A percentile compares a stretch with the other conserved stretches of the same genome.
phyloP scores from a whole-genome alignment of 2,888 invertebrate genomes.

The Gasteruption jaculator region DNA sequence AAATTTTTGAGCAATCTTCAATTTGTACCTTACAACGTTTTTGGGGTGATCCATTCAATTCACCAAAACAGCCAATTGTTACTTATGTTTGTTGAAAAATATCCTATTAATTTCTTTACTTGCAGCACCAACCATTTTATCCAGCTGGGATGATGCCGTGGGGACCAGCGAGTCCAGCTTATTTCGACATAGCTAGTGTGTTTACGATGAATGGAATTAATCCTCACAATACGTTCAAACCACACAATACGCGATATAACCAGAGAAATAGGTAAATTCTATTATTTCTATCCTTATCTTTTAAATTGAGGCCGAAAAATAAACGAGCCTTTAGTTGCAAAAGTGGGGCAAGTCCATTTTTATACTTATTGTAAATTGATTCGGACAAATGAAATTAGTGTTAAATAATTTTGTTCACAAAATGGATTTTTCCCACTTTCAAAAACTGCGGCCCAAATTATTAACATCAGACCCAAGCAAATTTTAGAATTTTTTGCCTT shows the following conservation, averaged over 20 bases:
- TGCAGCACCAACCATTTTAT: constrained; percentile 63
- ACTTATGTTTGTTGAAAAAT: neutral
- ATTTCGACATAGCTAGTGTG: constrained; percentile 66
- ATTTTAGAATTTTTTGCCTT: no score
- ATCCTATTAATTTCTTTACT: constrained; percentile 22
- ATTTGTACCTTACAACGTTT: neutral
- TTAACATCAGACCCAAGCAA: no score
- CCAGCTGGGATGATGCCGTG: constrained; percentile 60
- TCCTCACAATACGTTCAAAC: constrained; percentile 63
- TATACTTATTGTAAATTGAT: no score
- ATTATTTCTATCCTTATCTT: constrained; percentile 6
- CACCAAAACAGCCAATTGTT: neutral
- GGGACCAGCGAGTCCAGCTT: constrained; percentile 54
- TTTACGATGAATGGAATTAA: constrained; percentile 71
- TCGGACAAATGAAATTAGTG: constrained; percentile 1
- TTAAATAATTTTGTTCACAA: constrained; percentile 7
- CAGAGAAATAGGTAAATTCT: constrained; percentile 34
- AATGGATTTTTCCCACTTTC: no score
- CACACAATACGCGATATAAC: constrained; percentile 53
- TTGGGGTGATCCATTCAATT: neutral
- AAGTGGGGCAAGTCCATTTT: no score
- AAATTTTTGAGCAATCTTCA: no score
- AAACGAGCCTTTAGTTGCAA: neutral
- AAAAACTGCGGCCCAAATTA: no score
- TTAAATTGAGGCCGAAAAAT: neutral